Evolutionary conservation across 2,888 invertebrate species (phyloP).

Genomic region (Dryomyza anilis): DNA sequence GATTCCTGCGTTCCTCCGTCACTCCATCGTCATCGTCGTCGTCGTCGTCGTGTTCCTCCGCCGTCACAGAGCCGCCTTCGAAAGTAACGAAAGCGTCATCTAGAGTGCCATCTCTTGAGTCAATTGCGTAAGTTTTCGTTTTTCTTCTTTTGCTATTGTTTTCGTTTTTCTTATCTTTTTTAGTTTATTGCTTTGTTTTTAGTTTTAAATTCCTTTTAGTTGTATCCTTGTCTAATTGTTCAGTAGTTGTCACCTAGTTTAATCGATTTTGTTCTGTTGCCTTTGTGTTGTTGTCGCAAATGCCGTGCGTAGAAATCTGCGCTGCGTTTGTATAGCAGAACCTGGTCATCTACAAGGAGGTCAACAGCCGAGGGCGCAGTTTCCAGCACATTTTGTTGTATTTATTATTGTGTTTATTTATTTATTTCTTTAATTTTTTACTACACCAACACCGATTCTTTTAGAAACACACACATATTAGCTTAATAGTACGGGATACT

Average conservation of each 20-base stretch:
- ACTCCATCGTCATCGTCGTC: slow-evolving; percentile 29
- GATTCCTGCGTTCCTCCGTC: slow-evolving; percentile 24
- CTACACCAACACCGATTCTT: too few relatives aligned
- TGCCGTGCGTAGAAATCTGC: neutral
- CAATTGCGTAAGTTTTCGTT: slow-evolving; percentile 53
- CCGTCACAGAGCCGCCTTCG: neutral
- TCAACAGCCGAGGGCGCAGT: too few relatives aligned
- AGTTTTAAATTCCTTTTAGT: slow-evolving; percentile 6
- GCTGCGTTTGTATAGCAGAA: neutral
- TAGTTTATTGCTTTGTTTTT: slow-evolving; percentile 23
- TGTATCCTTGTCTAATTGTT: neutral
- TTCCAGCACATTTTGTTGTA: too few relatives aligned
- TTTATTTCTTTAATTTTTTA: too few relatives aligned
- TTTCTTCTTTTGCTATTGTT: slow-evolving; percentile 32
- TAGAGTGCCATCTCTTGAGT: slow-evolving; percentile 44
- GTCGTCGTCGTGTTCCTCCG: slow-evolving; percentile 26
- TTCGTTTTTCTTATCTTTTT: slow-evolving; percentile 20
- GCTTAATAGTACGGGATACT: too few relatives aligned
- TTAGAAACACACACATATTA: too few relatives aligned
- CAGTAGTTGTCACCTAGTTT: neutral
- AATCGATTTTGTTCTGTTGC: neutral
- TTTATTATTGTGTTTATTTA: too few relatives aligned
- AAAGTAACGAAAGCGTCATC: neutral
- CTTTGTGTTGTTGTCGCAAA: too few relatives aligned
- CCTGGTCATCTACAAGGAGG: too few relatives aligned